Conservation (phyloP, 2,797 vertebrate genomes). For the Diceros bicornis region DNA sequence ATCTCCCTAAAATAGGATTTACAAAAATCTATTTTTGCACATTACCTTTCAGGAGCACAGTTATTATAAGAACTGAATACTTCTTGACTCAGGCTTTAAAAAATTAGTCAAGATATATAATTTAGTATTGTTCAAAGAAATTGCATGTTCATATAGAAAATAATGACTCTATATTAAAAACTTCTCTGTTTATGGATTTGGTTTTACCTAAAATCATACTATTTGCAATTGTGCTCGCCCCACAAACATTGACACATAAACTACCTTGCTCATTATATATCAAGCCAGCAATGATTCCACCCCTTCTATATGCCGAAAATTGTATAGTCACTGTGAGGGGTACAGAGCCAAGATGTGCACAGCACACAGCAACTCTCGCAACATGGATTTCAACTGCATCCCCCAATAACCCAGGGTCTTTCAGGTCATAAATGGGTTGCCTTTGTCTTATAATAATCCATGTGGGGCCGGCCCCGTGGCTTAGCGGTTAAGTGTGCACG, state of each 20-base stretch:
- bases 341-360: background rate
- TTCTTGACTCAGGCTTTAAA: background rate
- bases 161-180: slow-evolving; percentile 14
- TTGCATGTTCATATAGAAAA: slow-evolving; percentile 21
- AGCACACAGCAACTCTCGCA: background rate
- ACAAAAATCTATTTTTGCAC: slow-evolving; percentile 34
- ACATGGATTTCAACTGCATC: background rate
- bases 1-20: slow-evolving; percentile 40
- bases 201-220: slow-evolving; percentile 66
- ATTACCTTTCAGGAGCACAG: slow-evolving; percentile 37
- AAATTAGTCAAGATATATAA: background rate
- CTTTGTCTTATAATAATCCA: slow-evolving; percentile 25
- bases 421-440: background rate
- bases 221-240: background rate
- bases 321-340: background rate
- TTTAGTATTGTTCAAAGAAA: slow-evolving; percentile 6
- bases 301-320: background rate
- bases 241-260: slow-evolving; percentile 3
- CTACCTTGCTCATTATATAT: background rate
- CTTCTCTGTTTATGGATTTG: background rate
- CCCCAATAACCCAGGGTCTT: background rate
- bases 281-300: background rate
- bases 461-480: too few species aligned
- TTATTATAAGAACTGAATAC: slow-evolving; percentile 44
- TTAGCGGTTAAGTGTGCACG: too few species aligned